Base-by-base conservation (phyloP, 2,797 vertebrate genomes). In the Tangara arthus region DNA sequence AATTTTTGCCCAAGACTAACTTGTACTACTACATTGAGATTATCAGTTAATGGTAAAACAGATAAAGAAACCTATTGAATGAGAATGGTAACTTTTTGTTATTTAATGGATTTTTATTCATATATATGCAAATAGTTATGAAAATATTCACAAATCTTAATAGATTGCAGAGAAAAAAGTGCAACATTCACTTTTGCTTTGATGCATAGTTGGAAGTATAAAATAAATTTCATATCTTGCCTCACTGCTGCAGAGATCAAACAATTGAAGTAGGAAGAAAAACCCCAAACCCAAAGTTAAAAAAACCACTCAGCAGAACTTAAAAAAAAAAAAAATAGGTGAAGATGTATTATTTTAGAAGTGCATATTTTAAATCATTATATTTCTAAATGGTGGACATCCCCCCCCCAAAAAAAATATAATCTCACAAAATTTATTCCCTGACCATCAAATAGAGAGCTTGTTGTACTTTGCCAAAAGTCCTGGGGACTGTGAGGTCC, bases 111-210 rank as follows among this genome's bases (percentile, higher is more conserved):
- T 41, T 81, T 69, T 78, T 82, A 50, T 59, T 64, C 3, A 63
- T 59, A 82, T 35, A 50, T 95, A 83, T 65, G 80, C 12, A 61
- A 65, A 71, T 17, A 34, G 30, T 82, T 90, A 64, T 11, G 27
- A 80, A 92, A 93, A 35, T 35, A 35, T 35, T 35, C 35, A 35
- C 35, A 35, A 35, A 44, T 56, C 41, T 63, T 83, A 65, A 37
- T 30, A 61, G 18, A 73, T 68, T 11, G 46, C 11, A 39, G 37
- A 83, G 35, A 41, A 80, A 56, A 77, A 76, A 20, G 20, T 72
- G 12, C 32, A 72, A n/a, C 50, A 78, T 86, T 78, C 35, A 13
- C 10, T 75, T 90, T 53, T 78, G 14, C 13, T 92, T 68, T 84
- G 39, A 72, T 65, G 37, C 56, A 53, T 8, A 28, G 8, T 32